A percentile compares a stretch with the other conserved stretches of the same genome.
Evolutionary conservation across 2,113 vertebrate genomes (phyloP).

Genomic region (Numenius arquata): DNA sequence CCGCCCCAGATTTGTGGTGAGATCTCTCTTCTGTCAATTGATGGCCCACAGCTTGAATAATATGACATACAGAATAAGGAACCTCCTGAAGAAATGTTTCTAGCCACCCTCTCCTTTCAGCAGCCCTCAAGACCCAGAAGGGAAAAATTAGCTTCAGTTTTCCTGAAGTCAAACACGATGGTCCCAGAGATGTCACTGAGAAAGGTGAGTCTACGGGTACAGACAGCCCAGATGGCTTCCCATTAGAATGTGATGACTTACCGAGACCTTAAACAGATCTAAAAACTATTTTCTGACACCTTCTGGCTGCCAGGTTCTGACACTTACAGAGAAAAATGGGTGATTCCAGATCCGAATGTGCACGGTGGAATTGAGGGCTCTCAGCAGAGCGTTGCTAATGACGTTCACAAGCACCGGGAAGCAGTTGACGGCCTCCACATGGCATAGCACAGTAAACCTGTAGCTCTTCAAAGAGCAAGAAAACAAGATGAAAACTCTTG

Average conservation of each 20-base stretch:
- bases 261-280: background rate
- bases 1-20: background rate
- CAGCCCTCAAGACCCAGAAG: background rate
- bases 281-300: background rate
- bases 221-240: background rate
- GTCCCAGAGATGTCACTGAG: background rate
- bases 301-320: background rate
- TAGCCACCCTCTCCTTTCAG: background rate
- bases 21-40: background rate
- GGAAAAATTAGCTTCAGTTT: background rate
- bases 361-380: conserved; percentile 71
- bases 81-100: background rate
- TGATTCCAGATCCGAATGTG: conserved; percentile 82
- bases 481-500: background rate
- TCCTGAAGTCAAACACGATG: background rate
- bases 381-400: conserved; percentile 83
- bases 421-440: conserved; percentile 80
- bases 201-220: background rate
- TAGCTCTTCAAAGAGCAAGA: conserved; percentile 72
- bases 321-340: conserved; percentile 60
- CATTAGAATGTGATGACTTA: background rate
- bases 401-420: conserved; percentile 83
- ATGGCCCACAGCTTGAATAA: background rate
- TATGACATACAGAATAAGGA: fast-evolving
- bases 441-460: conserved; percentile 79